Evolutionary conservation across 2,888 invertebrate genomes (phyloP).

Genomic region (Xestia rhomboidea): DNA sequence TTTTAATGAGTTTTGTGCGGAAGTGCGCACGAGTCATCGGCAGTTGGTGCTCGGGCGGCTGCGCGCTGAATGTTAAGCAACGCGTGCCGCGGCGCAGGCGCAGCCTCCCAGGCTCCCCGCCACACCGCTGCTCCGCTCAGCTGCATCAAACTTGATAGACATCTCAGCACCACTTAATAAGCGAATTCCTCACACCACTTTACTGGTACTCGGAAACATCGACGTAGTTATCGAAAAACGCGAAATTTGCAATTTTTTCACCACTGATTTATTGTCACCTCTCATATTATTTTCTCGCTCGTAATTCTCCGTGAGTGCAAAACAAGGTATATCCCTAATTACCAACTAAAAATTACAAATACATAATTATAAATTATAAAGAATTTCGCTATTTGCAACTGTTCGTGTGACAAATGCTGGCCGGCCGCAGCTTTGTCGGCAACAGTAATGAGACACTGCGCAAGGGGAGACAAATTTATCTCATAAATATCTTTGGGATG

Average conservation of each 20-base stretch:
- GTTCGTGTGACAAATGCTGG: slow-evolving; percentile 86
- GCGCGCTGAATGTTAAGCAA: slow-evolving; percentile 70
- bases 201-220: slow-evolving; percentile 66
- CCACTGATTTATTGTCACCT: slow-evolving; percentile 68
- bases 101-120: slow-evolving; percentile 42
- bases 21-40: slow-evolving; percentile 63
- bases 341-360: slow-evolving; percentile 73
- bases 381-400: slow-evolving; percentile 86
- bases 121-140: slow-evolving; percentile 35
- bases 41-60: slow-evolving; percentile 57
- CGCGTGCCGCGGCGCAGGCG: slow-evolving; percentile 42
- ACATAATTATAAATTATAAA: slow-evolving; percentile 74
- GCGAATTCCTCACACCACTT: slow-evolving; percentile 75
- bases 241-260: slow-evolving; percentile 64
- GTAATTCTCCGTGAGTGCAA: slow-evolving; percentile 69
- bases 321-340: slow-evolving; percentile 72
- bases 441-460: slow-evolving; percentile 84
- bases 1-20: slow-evolving; percentile 63
- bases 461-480: slow-evolving; percentile 87
- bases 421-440: slow-evolving; percentile 85
- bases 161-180: slow-evolving; percentile 76
- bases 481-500: slow-evolving; percentile 87
- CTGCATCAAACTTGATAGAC: slow-evolving; percentile 74
- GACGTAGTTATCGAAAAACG: slow-evolving; percentile 66
- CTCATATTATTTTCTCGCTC: slow-evolving; percentile 66